These are phyloP conservation scores for Erinaceus europaeus DNA, from an alignment of 2,113 vertebrate genomes.

Conservation along the genomic window DNA sequence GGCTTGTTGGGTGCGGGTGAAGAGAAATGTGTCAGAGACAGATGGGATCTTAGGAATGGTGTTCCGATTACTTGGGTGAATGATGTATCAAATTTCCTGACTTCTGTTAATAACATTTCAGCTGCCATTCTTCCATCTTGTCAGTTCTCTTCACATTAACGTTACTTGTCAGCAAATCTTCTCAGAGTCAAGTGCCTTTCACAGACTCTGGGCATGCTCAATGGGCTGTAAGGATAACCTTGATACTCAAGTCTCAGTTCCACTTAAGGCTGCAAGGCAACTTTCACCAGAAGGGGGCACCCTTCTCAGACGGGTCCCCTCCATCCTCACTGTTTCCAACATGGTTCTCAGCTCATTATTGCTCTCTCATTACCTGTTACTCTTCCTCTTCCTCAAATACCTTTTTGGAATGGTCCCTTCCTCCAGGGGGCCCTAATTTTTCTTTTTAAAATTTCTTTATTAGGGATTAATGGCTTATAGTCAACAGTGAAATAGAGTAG, in stretches of 20 bases:
- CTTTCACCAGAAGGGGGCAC: neutral
- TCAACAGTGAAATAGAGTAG: too few relatives aligned
- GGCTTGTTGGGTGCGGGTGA: neutral
- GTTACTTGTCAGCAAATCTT: neutral
- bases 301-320: too few relatives aligned
- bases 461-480: too few relatives aligned
- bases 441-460: too few relatives aligned
- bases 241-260: neutral
- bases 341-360: too few relatives aligned
- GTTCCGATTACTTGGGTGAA: too few relatives aligned
- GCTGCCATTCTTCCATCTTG: neutral
- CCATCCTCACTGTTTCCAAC: too few relatives aligned
- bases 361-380: too few relatives aligned
- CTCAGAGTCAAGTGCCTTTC: neutral
- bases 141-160: neutral
- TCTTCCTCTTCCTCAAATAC: neutral
- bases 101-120: neutral
- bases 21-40: neutral
- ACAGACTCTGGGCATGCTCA: neutral
- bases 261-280: neutral
- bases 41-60: too few relatives aligned
- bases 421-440: neutral
- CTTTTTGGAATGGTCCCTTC: accelerated
- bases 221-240: neutral
- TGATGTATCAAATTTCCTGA: too few relatives aligned